Conservation (phyloP, 2,113 vertebrate species). For the Ceyx margarethae region DNA sequence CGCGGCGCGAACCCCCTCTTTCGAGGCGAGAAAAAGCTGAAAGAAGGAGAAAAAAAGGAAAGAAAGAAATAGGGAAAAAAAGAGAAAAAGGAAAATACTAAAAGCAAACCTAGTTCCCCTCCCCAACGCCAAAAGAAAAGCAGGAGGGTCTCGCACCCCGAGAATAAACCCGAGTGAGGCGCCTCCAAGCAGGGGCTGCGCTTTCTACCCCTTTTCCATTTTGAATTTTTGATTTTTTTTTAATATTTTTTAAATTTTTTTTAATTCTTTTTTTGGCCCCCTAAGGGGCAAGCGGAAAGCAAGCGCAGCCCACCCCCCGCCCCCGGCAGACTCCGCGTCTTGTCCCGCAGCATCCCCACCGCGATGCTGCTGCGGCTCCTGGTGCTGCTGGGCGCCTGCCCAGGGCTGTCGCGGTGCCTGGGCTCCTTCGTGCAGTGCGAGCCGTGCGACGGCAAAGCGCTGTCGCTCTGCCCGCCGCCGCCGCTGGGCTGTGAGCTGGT, state of each 20-base stretch:
- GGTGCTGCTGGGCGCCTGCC: constrained; percentile 82
- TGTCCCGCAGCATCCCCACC: constrained; percentile 39
- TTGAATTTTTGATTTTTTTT: not conserved
- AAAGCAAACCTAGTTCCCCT: not conserved
- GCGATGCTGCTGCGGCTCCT: constrained; percentile 83
- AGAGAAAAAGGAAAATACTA: not conserved
- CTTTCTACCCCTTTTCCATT: not conserved
- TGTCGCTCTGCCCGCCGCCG: constrained; percentile 92
- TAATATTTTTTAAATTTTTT: not conserved
- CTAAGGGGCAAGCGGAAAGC: not conserved
- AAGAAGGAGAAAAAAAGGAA: not conserved
- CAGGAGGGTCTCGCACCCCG: not conserved
- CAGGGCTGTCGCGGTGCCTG: constrained; percentile 82
- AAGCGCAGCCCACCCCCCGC: not conserved
- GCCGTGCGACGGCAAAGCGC: constrained; percentile 93
- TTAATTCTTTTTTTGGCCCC: not conserved
- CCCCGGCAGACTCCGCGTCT: not conserved
- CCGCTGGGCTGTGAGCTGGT: constrained; percentile 92
- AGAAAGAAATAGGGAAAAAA: not conserved
- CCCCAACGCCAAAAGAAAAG: not conserved
- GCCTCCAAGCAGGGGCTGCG: not conserved
- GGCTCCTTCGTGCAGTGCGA: constrained; percentile 96
- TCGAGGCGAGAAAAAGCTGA: not conserved
- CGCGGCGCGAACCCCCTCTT: not conserved
- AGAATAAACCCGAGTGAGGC: not conserved